Percentiles rank a stretch among this genome's conserved stretches.
Evolutionary conservation across 2,888 invertebrate genomes (phyloP).

Genomic region (Odontomyia ornata): DNA sequence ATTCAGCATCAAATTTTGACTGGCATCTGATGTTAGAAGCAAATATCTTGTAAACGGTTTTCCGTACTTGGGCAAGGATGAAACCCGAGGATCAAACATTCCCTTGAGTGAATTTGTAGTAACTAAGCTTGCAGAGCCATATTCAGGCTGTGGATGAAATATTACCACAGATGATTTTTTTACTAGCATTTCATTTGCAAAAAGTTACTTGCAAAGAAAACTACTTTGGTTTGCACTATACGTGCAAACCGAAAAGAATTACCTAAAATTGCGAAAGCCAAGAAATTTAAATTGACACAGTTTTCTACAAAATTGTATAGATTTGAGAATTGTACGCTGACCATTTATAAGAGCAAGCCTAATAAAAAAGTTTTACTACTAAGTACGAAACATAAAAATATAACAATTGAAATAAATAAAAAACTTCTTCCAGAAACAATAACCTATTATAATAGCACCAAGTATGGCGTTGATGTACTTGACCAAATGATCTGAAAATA

Average conservation of each 20-base stretch:
- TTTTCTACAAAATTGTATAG: constrained; percentile 50
- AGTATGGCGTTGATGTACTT: constrained; percentile 48
- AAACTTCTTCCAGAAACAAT: constrained; percentile 51
- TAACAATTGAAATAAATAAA: constrained; percentile 52
- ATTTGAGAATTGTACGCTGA: constrained; percentile 50
- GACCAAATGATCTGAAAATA: constrained; percentile 50
- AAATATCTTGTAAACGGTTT: constrained; percentile 53
- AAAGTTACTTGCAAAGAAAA: constrained; percentile 24
- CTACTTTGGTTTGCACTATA: constrained; percentile 46
- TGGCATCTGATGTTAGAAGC: constrained; percentile 52
- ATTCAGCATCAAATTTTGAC: constrained; percentile 57
- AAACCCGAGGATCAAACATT: constrained; percentile 43
- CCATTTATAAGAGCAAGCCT: constrained; percentile 54
- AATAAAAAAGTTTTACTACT: constrained; percentile 53
- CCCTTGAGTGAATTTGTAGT: constrained; percentile 51
- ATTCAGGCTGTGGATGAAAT: constrained; percentile 51
- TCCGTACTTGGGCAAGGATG: constrained; percentile 52
- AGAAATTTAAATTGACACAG: constrained; percentile 50
- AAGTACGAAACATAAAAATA: constrained; percentile 53
- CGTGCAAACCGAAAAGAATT: constrained; percentile 51
- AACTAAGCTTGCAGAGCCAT: constrained; percentile 53
- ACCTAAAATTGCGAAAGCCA: constrained; percentile 50
- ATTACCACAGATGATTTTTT: constrained; percentile 54
- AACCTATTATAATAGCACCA: constrained; percentile 50
- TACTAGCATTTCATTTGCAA: constrained; percentile 11